Evolutionary conservation across 2,888 invertebrate species (phyloP), one percentile per base, ranked within the genome.

Genomic region (Cosmorhoe ocellata): DNA sequence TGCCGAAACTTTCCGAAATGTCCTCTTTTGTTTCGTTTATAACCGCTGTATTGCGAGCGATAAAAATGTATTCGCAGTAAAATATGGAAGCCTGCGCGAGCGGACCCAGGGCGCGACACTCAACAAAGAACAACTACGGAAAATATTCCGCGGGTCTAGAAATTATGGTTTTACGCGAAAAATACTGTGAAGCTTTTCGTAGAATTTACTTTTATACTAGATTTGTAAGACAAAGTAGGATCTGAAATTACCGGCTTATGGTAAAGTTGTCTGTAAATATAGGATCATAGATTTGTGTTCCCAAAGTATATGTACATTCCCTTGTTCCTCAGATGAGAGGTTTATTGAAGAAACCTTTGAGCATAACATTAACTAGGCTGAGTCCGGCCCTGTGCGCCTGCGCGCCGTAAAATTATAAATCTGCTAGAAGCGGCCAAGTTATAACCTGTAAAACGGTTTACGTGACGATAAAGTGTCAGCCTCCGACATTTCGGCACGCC

Each of bases 11-110:
- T 54, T 39, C 45, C 36, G 51, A 37, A 47, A 38, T 32, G 45
- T 46, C 43, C 51, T 40, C 51, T 48, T 58, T 58, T 59, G 56
- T 56, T 61, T 43, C 58, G 46, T 63, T 62, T 63, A 65, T 61
- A 59, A 59, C 58, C 56, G 48, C 51, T 58, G 57, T 61, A 61
- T 61, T 58, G 57, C 44, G 31, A 45, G 49, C 60, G 46, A 60
- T 61, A 64, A 65, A 64, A 65, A 65, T 52, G 53, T 64, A 63
- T 63, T 58, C 58, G 41, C 52, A 46, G 56, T 61, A 58, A 63
- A 65, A 61, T 62, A 62, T 62, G 57, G 57, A 45, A 59, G 40
- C 41, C 40, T 36, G 44, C 53, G 44, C 37, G 56, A 28, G 10
- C 53, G 58, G 48, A 56, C 54, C 57, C 37, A 44, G 59, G 41